Conservation (phyloP, 1,140 invertebrate genomes). For the Homalodisca vitripennis region DNA sequence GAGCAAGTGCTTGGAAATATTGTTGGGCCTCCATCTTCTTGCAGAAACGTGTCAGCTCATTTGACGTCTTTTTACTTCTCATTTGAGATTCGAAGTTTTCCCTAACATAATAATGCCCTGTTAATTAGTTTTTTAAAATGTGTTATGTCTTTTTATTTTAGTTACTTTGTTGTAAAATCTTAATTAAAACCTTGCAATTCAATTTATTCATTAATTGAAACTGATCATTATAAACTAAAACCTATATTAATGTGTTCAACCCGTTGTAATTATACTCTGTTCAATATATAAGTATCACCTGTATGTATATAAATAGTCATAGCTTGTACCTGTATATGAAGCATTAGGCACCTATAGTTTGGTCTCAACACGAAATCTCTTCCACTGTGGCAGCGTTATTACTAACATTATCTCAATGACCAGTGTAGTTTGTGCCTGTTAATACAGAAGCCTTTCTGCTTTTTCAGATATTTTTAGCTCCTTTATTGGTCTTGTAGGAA, state of each 20-base stretch:
- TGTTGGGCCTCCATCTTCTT: slow-evolving; percentile 13
- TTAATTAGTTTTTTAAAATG: slow-evolving; percentile 7
- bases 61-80: slow-evolving; percentile 21
- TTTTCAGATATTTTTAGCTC: slow-evolving; percentile 23
- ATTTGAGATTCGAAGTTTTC: slow-evolving; percentile 5
- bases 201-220: background rate
- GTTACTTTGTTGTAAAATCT: background rate
- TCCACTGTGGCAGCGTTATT: slow-evolving; percentile 15
- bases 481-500: slow-evolving; percentile 28
- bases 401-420: slow-evolving; percentile 16
- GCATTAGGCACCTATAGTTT: slow-evolving; percentile 8
- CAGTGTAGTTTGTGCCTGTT: slow-evolving; percentile 27
- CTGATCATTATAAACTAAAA: background rate
- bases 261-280: too few species aligned
- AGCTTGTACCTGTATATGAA: slow-evolving; percentile 14
- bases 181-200: background rate
- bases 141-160: background rate
- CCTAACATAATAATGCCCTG: slow-evolving; percentile 7
- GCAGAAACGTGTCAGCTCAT: slow-evolving; percentile 10
- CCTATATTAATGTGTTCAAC: background rate
- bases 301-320: background rate
- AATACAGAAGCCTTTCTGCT: slow-evolving; percentile 24
- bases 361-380: slow-evolving; percentile 10
- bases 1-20: slow-evolving; percentile 13
- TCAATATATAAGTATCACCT: slow-evolving; percentile 2